Percentiles rank a stretch among this genome's conserved stretches.
These are phyloP conservation scores for Aratinga solstitialis DNA, from an alignment of 2,797 vertebrate species.

Conservation along the genomic window DNA sequence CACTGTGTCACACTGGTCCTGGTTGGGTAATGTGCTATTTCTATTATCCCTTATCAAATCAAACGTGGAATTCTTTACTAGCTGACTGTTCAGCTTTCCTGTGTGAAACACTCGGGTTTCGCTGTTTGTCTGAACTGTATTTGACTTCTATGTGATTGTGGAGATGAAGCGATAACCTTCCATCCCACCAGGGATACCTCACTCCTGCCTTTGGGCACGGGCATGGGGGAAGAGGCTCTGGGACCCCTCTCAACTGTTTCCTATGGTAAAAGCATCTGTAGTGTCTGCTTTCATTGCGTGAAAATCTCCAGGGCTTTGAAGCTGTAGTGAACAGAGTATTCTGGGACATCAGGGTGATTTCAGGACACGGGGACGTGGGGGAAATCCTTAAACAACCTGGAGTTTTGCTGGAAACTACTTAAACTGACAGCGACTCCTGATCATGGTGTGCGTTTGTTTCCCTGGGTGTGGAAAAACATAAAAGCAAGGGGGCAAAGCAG, in stretches of 20 bases:
- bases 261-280: rapidly evolving
- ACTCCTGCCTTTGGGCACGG: not conserved
- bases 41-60: not conserved
- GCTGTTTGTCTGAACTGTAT: not conserved
- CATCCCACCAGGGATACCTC: rapidly evolving
- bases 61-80: not conserved
- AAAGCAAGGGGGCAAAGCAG: not conserved
- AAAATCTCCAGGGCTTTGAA: not conserved
- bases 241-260: not conserved
- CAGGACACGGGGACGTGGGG: not conserved
- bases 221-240: not conserved
- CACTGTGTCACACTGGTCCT: not conserved
- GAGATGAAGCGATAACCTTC: not conserved
- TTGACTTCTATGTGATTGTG: not conserved
- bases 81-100: not conserved
- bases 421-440: not conserved
- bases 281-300: not conserved
- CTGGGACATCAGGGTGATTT: not conserved
- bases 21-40: not conserved
- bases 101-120: not conserved
- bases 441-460: not conserved
- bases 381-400: not conserved
- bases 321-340: not conserved
- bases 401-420: not conserved
- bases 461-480: not conserved